Evolutionary conservation across 2,113 vertebrate genomes (phyloP).

Genomic region (Brachirus orientalis): DNA sequence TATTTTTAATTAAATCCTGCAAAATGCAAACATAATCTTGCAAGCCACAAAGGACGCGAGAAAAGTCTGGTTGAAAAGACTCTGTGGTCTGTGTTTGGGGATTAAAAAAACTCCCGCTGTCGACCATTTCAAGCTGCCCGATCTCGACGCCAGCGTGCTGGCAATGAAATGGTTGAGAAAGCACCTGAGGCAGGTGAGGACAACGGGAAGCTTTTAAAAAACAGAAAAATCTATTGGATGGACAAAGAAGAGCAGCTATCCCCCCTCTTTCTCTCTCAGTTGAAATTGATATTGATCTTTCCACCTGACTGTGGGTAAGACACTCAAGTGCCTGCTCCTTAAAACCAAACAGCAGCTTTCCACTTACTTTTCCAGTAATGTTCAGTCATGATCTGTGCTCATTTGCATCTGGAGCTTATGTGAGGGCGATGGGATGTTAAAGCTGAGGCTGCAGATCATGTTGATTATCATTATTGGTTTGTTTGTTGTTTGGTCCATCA

Average conservation of each 20-base stretch:
- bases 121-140: too few species aligned
- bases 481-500: too few species aligned
- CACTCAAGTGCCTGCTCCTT: constrained; percentile 18
- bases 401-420: neutral
- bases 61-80: too few species aligned
- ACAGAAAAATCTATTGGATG: constrained; percentile 1
- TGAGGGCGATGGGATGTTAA: too few species aligned
- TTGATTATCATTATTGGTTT: too few species aligned
- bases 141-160: neutral
- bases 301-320: constrained; percentile 4
- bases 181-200: constrained; percentile 4
- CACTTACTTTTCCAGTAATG: neutral
- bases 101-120: too few species aligned
- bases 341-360: neutral
- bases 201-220: constrained; percentile 38
- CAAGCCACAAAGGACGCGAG: too few species aligned
- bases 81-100: too few species aligned
- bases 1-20: too few species aligned
- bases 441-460: too few species aligned
- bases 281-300: constrained; percentile 50
- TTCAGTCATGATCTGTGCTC: too few species aligned
- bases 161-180: constrained; percentile 7
- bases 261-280: constrained; percentile 5
- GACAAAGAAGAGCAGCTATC: constrained; percentile 2
- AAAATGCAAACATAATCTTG: too few species aligned